Percentiles rank a stretch among this genome's conserved stretches.
These are phyloP conservation scores for Litocranius walleri DNA, from an alignment of 2,113 vertebrate species.

Conservation along the genomic window DNA sequence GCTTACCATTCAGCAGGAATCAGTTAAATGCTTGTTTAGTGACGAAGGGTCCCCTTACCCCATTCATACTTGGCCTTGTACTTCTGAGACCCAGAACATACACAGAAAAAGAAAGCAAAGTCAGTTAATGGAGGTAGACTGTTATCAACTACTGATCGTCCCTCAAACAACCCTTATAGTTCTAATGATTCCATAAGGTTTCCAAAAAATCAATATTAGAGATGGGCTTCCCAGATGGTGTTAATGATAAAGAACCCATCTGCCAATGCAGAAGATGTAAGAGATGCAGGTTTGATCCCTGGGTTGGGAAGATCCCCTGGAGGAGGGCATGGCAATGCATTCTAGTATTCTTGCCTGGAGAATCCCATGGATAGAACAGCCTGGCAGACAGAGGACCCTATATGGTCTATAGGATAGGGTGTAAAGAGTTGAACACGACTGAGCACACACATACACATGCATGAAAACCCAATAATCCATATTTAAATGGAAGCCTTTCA, in stretches of 20 bases:
- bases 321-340: background rate
- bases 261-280: background rate
- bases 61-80: background rate
- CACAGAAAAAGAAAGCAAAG: background rate
- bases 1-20: background rate
- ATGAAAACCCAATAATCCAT: background rate
- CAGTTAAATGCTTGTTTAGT: background rate
- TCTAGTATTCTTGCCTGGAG: background rate
- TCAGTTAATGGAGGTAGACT: background rate
- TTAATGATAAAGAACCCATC: background rate
- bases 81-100: background rate
- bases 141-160: background rate
- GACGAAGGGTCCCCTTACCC: background rate
- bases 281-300: background rate
- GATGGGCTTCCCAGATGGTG: background rate
- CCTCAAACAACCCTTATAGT: background rate
- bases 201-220: background rate
- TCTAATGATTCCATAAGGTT: background rate
- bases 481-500: background rate
- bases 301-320: background rate
- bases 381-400: background rate
- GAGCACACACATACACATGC: background rate
- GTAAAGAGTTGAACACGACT: background rate
- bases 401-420: background rate
- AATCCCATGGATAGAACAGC: background rate